These are phyloP conservation scores for Amphipoea lucens DNA, from an alignment of 2,888 invertebrate species.

Conservation along the genomic window DNA sequence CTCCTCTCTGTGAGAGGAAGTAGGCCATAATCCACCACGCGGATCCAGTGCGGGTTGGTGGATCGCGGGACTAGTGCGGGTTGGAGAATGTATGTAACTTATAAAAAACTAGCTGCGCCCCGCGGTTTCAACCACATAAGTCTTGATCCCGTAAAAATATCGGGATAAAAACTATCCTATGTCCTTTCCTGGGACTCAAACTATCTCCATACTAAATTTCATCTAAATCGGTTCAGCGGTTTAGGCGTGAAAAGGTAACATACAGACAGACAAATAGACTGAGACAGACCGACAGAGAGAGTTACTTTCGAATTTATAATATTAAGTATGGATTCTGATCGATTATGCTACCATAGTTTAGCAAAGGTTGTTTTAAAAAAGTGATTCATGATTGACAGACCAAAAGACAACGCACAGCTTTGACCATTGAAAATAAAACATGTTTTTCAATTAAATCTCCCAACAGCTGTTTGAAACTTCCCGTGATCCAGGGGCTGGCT, in stretches of 20 bases:
- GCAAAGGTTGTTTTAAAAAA: background rate
- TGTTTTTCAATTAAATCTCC: background rate
- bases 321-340: background rate
- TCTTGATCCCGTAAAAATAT: no score
- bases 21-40: background rate
- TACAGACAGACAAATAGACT: no score
- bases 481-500: background rate
- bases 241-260: no score
- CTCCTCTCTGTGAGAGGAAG: background rate
- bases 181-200: no score
- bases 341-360: background rate
- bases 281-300: no score
- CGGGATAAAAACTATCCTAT: no score
- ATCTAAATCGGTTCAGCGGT: no score
- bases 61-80: background rate
- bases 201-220: no score
- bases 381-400: background rate
- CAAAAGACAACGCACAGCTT: background rate
- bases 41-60: background rate
- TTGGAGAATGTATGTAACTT: background rate
- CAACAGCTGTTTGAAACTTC: background rate
- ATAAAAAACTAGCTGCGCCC: no score
- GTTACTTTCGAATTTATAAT: no score
- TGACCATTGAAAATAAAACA: background rate
- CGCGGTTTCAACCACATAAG: no score